phyloP scores from a whole-genome alignment of 2,113 vertebrate genomes.

The Chiloscyllium plagiosum region DNA sequence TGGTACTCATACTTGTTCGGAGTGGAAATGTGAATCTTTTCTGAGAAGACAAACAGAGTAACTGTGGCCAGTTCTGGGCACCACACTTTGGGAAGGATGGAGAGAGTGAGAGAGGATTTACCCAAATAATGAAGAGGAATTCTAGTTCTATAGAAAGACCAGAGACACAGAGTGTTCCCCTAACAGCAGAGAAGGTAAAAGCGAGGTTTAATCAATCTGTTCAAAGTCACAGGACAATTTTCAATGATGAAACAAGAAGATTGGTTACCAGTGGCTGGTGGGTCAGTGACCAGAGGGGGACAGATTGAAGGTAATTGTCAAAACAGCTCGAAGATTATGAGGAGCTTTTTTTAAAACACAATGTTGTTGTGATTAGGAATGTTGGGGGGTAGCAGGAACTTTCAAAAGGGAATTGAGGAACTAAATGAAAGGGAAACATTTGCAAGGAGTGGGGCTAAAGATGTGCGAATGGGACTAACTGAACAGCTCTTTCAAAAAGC shows the following conservation, averaged over 20 bases:
- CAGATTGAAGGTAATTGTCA: background rate
- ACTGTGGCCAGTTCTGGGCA: background rate
- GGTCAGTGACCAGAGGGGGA: background rate
- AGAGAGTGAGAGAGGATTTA: background rate
- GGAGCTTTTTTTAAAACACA: no score
- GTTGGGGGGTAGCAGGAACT: background rate
- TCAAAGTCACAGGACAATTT: background rate
- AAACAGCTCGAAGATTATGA: background rate
- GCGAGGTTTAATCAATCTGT: background rate
- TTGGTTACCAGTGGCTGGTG: background rate
- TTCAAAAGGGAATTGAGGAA: background rate
- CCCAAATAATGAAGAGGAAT: background rate
- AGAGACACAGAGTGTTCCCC: background rate
- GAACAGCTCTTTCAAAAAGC: no score
- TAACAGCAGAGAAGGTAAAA: background rate
- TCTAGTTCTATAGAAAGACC: background rate
- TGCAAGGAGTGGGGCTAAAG: background rate
- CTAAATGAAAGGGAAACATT: background rate
- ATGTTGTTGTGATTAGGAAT: no score
- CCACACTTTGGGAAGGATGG: background rate
- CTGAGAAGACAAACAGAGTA: constrained; percentile 52
- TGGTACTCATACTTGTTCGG: constrained; percentile 93
- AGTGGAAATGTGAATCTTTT: constrained; percentile 90
- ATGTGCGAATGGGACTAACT: no score
- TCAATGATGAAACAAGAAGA: background rate